Base-by-base conservation (phyloP, 2,888 invertebrate genomes). In the Alentia gelatinosa region DNA sequence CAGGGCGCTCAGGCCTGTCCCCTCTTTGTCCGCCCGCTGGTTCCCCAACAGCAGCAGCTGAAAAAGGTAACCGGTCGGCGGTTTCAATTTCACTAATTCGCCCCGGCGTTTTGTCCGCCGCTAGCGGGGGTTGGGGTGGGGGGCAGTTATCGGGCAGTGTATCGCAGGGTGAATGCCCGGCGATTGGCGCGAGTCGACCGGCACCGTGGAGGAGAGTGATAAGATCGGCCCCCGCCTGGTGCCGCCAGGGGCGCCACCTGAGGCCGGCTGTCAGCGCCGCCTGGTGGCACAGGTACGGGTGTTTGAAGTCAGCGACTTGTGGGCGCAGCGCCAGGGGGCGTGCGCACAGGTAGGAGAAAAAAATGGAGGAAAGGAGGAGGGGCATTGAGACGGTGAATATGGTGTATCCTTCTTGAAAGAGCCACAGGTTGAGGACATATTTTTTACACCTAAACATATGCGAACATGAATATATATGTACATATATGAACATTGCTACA, bases 21-120 rank as follows among this genome's bases (percentile, higher is more conserved):
- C 12, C 30, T 26, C 68, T 68, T 68, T 68, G 68, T 68, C 68
- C 30, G 68, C 1, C n/a, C n/a, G 68, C 12, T 4, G 68, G 33
- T 15, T 68, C 26, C 12, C 30, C 26, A 3, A 68, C 1, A 30
- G 26, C 23, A 30, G 68, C 68, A 68, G 68, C 68, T 68, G 68
- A 30, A 68, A 68, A 68, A 68, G 68, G 68, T 68, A 68, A 26
- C 68, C 68, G 12, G n/a, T 68, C 47, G 30, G 68, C 26, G 68
- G 68, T 68, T 68, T 68, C 68, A 68, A 68, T 68, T 68, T 68
- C 68, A 68, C 68, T 68, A 68, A 68, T 68, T 68, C 68, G 12
- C 30, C 68, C 26, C 12, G 26, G n/a, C 68, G 68, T 68, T 68
- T 68, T 68, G 68, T 68, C 56, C n/a, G 56, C n/a, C 23, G n/a